phyloP scores from a whole-genome alignment of 2,113 vertebrate genomes.

The Marmota monax region DNA sequence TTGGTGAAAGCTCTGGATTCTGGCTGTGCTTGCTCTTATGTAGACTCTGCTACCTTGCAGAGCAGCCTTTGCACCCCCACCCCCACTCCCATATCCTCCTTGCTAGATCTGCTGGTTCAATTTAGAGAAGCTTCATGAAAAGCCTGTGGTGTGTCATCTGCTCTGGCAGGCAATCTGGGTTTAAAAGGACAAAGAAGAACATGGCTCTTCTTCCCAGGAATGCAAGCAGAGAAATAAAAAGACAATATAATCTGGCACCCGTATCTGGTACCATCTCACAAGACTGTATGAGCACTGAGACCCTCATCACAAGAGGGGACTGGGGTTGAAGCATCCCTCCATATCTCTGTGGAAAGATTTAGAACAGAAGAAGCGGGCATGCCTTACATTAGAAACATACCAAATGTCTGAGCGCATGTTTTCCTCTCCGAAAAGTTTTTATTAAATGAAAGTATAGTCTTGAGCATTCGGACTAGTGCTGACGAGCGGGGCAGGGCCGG shows the following conservation, averaged over 20 bases:
- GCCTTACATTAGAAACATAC: not conserved
- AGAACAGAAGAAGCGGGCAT: too few species aligned
- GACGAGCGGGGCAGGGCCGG: accelerated
- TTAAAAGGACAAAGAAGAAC: not conserved
- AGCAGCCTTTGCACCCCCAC: not conserved
- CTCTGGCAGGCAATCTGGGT: not conserved
- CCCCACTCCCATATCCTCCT: not conserved
- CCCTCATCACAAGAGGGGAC: not conserved
- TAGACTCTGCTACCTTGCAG: not conserved
- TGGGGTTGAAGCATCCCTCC: not conserved
- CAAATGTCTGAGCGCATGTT: not conserved
- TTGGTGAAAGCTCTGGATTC: not conserved
- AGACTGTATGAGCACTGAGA: not conserved
- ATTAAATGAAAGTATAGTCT: not conserved
- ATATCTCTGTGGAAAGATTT: not conserved
- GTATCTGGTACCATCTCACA: not conserved
- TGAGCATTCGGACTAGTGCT: too few species aligned
- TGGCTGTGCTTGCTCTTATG: not conserved
- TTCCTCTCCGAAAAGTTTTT: not conserved
- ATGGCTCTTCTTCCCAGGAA: not conserved
- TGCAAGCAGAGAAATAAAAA: not conserved
- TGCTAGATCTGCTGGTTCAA: not conserved
- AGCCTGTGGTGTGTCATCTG: not conserved
- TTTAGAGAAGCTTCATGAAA: not conserved
- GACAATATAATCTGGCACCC: accelerated